Base-by-base conservation (phyloP, 2,888 invertebrate species). In the Lamellibrachia satsuma region DNA sequence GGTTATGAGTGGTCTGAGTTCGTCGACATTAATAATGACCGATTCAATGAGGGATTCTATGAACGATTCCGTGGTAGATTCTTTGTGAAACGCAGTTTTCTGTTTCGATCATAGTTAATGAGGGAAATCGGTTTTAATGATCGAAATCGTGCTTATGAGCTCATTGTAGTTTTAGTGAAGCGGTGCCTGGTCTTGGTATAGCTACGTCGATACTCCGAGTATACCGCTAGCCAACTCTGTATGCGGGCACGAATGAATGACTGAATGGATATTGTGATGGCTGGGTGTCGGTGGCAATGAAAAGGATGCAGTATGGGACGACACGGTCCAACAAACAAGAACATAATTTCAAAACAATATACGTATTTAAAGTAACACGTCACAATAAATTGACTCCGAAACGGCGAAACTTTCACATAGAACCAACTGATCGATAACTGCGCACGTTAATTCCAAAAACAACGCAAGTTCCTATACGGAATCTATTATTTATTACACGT, bases 391-490 rank as follows among this genome's bases (percentile, higher is more conserved):
- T 75, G 75, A 75, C 75, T 75, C 22, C 15, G 75, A 75, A 75
- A 75, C 22, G 22, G 75, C 75, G 75, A 75, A 39, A 39, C 39
- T 39, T 39, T 39, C 39, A 39, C 39, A 39, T 0, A 39, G 39
- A 39, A 39, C 39, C 39, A 39, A 39, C 22, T 75, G 22, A 75
- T 75, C 75, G 75, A 75, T 75, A 75, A 75, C 75, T 75, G n/a
- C 22, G n/a, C 75, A 75, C 75, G n/a, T 75, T 75, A 75, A 75
- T 75, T 15, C 75, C 75, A 75, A 75, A 75, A 75, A 75, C 75
- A n/a, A 75, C 75, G 75, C 15, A 75, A 75, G 75, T 75, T 75
- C 75, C 75, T 75, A 75, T 22, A 75, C 15, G 15, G 75, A 75
- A 75, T 75, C 75, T 75, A 75, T 75, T 75, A 75, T 75, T 75